Base-by-base conservation (phyloP, 2,113 vertebrate species). In the Rattus rattus region DNA sequence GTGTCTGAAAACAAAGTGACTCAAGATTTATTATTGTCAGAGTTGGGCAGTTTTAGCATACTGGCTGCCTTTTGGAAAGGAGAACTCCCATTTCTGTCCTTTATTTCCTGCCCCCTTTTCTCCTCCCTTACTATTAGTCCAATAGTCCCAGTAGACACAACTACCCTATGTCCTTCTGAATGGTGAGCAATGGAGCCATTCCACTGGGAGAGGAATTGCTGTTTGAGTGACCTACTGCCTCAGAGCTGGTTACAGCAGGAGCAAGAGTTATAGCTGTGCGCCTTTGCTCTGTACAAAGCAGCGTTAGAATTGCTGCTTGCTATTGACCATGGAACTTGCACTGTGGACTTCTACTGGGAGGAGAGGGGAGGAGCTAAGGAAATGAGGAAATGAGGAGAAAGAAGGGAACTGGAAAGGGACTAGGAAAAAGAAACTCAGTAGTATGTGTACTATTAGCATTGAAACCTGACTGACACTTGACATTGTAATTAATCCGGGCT, bases 1-100 rank as follows among this genome's bases (percentile, higher is more conserved):
- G 94, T 98, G 97, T 98, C 98, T 98, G 96, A 98, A 98, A 98
- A 98, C 95, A 96, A 98, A 98, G 97, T 98, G 97, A 98, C 98
- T 98, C 96, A 94, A 97, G 98, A 95, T 94, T 72, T 98, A 98
- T 72, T 98, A 98, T 98, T 98, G 98, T 98, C 95, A 98, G 98
- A 98, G 84, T 97, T 47, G 84, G 97, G 93, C 86, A 81, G 96
- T 84, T 92, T 95, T n/a, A 96, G 69, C 8, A 7, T 94, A 94
- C 92, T 93, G 87, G 67, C 61, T 43, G 47, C 17, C 22, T 76
- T 96, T 98, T 94, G 39, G 28, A 94, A 97, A 90, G 26, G 36
- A 85, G 11, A 26, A 49, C 33, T 56, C 47, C 56, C 79, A 93
- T 75, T 94, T 77, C 73, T 90, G 85, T 81, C 54, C 39, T 56